Base-by-base conservation (phyloP, 2,888 invertebrate species). In the Lasioglossum vierecki region DNA sequence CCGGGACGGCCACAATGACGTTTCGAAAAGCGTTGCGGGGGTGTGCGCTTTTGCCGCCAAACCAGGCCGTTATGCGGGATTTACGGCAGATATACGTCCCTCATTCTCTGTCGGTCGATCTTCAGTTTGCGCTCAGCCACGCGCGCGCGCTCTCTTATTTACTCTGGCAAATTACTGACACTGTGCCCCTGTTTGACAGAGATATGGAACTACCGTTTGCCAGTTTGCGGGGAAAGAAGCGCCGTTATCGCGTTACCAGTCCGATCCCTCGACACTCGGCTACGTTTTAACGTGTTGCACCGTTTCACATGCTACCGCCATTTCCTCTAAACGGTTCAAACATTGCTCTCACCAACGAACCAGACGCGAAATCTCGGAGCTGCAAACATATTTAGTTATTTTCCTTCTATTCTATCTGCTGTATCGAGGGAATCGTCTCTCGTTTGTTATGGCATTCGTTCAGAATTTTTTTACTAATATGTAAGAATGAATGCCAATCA, bases 1-100 rank as follows among this genome's bases (percentile, higher is more conserved):
- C 15, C 15, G 30, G 4, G 44, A 1, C 22, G 22, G 63, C 82
- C 83, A 35, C 83, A 83, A 83, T 82, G 83, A 73, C 83, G 82
- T 82, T 73, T 76, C 76, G 72, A 75, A 83, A 83, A 75, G 57
- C 70, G 70, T 35, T 35, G 63, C 70, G n/a, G 26, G 71, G 72
- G 35, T 26, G 53, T 35, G 72, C 46, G 70, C 63, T 80, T 80
- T 80, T 44, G 49, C 80, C 73, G 73, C 57, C 75, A 39, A 68
- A 68, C 68, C 22, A 35, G 18, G 30, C 80, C 71, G 71, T 83
- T 83, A 83, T 53, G 63, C 81, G 39, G 57, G 66, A 82, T 81
- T 81, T 35, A 49, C 39, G 49, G 74, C 66, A 66, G 41, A 68
- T 68, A 63, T 63, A 63, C 63, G 63, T 63, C 26, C 44, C 57